Base-by-base conservation (phyloP, 2,888 invertebrate genomes). In the Dasypogon diadema region DNA sequence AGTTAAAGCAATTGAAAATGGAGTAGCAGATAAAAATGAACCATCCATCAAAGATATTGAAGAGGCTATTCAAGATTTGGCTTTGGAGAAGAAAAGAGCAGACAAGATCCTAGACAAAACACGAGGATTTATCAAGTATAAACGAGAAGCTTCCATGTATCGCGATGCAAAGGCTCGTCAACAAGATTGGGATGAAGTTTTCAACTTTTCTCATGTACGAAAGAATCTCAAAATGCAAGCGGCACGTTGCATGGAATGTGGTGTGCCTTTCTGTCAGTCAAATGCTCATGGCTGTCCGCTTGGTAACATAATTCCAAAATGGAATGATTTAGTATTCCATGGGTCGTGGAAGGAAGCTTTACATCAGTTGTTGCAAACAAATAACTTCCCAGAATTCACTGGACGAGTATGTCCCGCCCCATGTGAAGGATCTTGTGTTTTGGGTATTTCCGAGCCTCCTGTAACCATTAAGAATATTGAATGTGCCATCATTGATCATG, bases 401-500 rank as follows among this genome's bases (percentile, higher is more conserved):
- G 97, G 97, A 0, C 90, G 99, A 81, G 96, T 96, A 16, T 96
- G 96, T 80, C 96, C 98, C 1, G 99, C 99, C 8, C 99, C 99
- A 6, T 99, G 99, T 86, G 99, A 99, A 87, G 99, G 97, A 63
- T 97, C 99, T 2, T 99, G 99, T 86, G 98, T 98, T 76, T 87
- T 99, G 79, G 98, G 92, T 75, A 99, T 99, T 84, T 97, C 96
- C 18, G 95, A 97, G 82, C 97, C 98, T 2, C 90, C 99, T 10
- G 99, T 99, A 22, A 99, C 99, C 78, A 99, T 99, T 85, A 99
- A 99, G 88, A 98, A 98, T 85, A 99, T 99, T 81, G 99, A 99
- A 88, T 98, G 98, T 85, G 92, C 98, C 75, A 99, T 99, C 85
- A 98, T 99, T 81, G 99, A 99, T 88, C 92, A 97, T 87, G 99